These are phyloP conservation scores for Pycnonotus jocosus DNA, from an alignment of 2,113 vertebrate genomes.

Conservation along the genomic window DNA sequence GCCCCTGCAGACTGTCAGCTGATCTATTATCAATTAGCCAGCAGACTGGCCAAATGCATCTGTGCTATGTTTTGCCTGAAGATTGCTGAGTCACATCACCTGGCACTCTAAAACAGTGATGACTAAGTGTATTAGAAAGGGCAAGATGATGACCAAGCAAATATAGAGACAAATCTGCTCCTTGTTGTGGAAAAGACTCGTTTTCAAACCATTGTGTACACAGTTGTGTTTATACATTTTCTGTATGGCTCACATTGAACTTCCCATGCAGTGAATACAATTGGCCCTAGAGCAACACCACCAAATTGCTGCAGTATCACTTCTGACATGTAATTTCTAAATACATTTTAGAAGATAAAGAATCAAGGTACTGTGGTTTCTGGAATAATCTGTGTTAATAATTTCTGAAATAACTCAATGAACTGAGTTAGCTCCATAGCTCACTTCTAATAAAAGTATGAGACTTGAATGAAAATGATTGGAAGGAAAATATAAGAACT, in stretches of 20 bases:
- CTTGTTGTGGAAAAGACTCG: background rate
- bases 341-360: background rate
- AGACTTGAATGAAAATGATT: slow-evolving; percentile 26
- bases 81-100: slow-evolving; percentile 28
- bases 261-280: background rate
- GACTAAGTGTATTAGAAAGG: background rate
- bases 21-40: slow-evolving; percentile 28
- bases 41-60: background rate
- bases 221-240: background rate
- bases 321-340: background rate
- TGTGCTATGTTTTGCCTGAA: background rate
- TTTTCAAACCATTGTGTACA: background rate
- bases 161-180: background rate
- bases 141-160: background rate
- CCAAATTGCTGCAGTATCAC: background rate
- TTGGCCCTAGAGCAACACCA: background rate
- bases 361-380: background rate
- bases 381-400: background rate
- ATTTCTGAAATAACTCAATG: background rate
- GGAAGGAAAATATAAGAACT: slow-evolving; percentile 31
- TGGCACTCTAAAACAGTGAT: background rate
- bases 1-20: background rate
- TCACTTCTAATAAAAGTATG: background rate
- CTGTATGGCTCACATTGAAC: background rate
- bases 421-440: background rate